Evolutionary conservation across 2,797 vertebrate genomes (phyloP).

Genomic region (Poecile montanus): DNA sequence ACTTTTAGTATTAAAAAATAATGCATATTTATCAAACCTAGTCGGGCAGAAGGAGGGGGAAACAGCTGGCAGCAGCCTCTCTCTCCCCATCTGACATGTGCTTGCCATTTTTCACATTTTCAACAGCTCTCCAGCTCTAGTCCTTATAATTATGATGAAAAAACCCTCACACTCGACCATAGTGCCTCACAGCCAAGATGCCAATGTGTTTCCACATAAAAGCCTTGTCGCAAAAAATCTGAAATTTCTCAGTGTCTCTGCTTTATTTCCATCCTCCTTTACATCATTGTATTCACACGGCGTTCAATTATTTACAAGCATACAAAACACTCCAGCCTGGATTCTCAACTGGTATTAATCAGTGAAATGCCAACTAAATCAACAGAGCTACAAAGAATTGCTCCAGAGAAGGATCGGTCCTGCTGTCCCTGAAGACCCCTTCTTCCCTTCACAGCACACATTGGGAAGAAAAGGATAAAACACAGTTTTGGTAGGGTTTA

Average conservation of each 20-base stretch:
- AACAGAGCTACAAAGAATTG: background rate
- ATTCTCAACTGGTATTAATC: conserved; percentile 46
- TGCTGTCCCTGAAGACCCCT: background rate
- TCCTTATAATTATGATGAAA: conserved; percentile 28
- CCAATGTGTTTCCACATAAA: conserved; percentile 35
- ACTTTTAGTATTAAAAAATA: conserved; percentile 39
- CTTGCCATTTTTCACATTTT: conserved; percentile 30
- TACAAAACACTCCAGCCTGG: conserved; percentile 32
- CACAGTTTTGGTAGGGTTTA: too few relatives aligned
- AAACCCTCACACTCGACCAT: background rate
- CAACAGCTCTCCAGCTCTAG: conserved; percentile 38
- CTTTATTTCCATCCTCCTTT: conserved; percentile 37
- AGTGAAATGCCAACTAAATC: conserved; percentile 39
- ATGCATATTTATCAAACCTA: conserved; percentile 39
- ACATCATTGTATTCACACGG: conserved; percentile 39
- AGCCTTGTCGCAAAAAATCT: background rate
- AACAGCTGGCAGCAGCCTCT: conserved; percentile 41
- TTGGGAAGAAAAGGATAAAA: background rate
- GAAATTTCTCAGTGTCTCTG: conserved; percentile 12
- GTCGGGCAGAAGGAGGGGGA: background rate
- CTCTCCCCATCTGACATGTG: conserved; percentile 30
- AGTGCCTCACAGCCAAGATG: conserved; percentile 15
- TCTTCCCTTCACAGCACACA: background rate
- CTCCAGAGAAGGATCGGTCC: background rate
- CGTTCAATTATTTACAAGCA: conserved; percentile 59